These are phyloP conservation scores for Drosophila malerkotliana DNA, from an alignment of 1,140 invertebrate genomes.

Conservation along the genomic window DNA sequence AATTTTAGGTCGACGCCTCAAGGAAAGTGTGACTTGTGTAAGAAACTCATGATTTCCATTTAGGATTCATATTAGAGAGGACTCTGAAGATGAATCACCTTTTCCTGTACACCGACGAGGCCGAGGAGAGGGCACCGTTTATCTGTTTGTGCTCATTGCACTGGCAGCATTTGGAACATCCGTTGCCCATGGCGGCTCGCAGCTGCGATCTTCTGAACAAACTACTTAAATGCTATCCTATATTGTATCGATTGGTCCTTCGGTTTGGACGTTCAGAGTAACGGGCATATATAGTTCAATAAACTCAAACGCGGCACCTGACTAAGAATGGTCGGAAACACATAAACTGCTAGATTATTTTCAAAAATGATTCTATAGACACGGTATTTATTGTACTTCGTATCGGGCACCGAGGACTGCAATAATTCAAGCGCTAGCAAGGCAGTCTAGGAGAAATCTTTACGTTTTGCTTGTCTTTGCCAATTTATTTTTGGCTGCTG, in stretches of 20 bases:
- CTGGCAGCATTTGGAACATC: slow-evolving; percentile 82
- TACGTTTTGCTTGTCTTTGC: slow-evolving; percentile 30
- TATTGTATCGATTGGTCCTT: background rate
- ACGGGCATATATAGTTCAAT: slow-evolving; percentile 18
- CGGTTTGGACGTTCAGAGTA: too few relatives aligned
- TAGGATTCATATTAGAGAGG: too few relatives aligned
- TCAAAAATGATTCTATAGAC: slow-evolving; percentile 77
- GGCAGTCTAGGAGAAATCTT: slow-evolving; percentile 27
- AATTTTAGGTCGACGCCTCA: background rate
- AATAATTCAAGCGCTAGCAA: slow-evolving; percentile 51
- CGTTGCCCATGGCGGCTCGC: slow-evolving; percentile 74
- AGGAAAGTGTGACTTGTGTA: too few relatives aligned
- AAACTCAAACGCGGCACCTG: slow-evolving; percentile 46
- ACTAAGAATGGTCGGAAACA: slow-evolving; percentile 15
- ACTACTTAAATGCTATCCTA: background rate
- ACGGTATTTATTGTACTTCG: slow-evolving; percentile 68
- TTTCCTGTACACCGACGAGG: slow-evolving; percentile 82
- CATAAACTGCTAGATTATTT: slow-evolving; percentile 69
- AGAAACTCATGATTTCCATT: background rate
- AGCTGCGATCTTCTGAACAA: background rate
- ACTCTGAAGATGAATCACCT: slow-evolving; percentile 55
- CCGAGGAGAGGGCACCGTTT: slow-evolving; percentile 78
- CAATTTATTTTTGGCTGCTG: slow-evolving; percentile 70
- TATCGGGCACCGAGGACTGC: slow-evolving; percentile 12
- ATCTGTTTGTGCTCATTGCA: slow-evolving; percentile 82